Evolutionary conservation across 1,140 invertebrate species (phyloP), one percentile per base, ranked within the genome.

Genomic region (Panonychus citri): DNA sequence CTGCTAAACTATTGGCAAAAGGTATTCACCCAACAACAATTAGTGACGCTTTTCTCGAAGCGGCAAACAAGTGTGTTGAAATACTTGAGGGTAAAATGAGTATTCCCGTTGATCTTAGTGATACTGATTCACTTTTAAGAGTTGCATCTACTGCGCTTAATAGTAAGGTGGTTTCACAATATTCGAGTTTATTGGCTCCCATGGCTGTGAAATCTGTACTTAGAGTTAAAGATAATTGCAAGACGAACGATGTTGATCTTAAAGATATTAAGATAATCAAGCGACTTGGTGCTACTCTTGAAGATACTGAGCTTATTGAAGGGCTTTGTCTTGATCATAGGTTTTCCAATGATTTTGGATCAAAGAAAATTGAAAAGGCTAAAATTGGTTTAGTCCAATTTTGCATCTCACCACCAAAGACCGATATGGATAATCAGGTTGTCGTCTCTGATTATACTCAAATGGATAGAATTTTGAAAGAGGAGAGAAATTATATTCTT

Each of bases 301-400:
- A 99, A 70, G 95, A 99, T 67, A 94, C 94, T 0, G 83, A 96
- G 72, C 70, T 99, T 21, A 77, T 99, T 56, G 83, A 96, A 56
- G 95, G 94, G 26, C 74, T 98, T 51, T 84, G 98, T 2, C 89
- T 99, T 60, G 82, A 85, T 39, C 85, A 90, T 65, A 85, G 82
- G 69, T 78, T 83, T 15, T 78, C 85, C 24, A 73, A 72, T 51
- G 77, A 84, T 42, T 89, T 87, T 68, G 91, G 89, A 4, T 88
- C 91, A 1, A 86, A 81, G 61, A 80, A 81, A 64, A 76, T 98
- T 60, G 94, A 98, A 68, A 97, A 97, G 69, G 93, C 91, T 3
- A 96, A 95, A 72, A 94, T 99, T 74, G 95, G 88, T 60, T 77
- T 99, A 0, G 98, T 99, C 63, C 95, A 99, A 69, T 99, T 99